phyloP scores from a whole-genome alignment of 2,888 invertebrate genomes.

The Tyria jacobaeae region DNA sequence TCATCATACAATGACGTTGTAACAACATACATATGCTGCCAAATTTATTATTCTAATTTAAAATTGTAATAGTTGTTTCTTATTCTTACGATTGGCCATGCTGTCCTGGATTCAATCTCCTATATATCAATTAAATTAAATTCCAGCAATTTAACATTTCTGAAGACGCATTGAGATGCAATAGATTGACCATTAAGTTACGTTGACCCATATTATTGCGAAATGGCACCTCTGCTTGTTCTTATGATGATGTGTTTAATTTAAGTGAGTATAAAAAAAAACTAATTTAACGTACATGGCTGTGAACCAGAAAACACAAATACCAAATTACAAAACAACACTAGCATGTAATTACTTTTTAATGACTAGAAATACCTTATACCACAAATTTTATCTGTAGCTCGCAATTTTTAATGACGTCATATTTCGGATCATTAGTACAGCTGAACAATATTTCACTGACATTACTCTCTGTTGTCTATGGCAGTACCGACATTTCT shows the following conservation, averaged over 20 bases:
- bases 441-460: neutral
- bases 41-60: no score
- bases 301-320: neutral
- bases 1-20: no score
- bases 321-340: neutral
- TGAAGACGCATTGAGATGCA: no score
- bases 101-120: no score
- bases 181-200: no score
- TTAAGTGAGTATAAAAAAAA: neutral
- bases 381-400: constrained; percentile 16
- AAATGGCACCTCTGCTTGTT: no score
- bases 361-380: constrained; percentile 32
- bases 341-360: constrained; percentile 32
- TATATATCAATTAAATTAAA: no score
- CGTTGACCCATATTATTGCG: no score
- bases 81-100: no score
- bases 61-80: no score
- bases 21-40: no score
- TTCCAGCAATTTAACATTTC: no score
- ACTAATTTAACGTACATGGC: neutral
- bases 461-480: neutral
- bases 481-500: neutral
- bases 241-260: neutral
- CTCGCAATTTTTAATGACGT: constrained; percentile 21
- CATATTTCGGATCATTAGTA: neutral